Evolutionary conservation across 1,140 invertebrate species (phyloP).

Genomic region (Cydia pomonella): DNA sequence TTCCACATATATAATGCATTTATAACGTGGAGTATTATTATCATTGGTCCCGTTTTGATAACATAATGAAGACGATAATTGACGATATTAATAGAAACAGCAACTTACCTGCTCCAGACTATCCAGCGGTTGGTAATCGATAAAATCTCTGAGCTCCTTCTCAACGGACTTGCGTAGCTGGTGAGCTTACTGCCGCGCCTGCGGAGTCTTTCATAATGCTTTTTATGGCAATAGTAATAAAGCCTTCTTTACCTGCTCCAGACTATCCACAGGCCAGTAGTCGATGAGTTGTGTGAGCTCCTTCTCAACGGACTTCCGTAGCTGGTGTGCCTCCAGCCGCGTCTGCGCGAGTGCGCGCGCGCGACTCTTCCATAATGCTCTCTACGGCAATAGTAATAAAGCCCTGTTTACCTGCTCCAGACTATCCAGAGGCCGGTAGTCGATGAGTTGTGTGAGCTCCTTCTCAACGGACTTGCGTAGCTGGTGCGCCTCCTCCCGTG

Average conservation of each 20-base stretch:
- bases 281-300: slow-evolving; percentile 82
- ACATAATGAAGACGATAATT: no score
- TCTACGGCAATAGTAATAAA: no score
- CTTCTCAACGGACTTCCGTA: slow-evolving; percentile 79
- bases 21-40: no score
- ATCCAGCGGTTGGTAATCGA: no score
- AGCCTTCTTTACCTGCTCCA: slow-evolving; percentile 61
- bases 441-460: slow-evolving; percentile 82
- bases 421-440: slow-evolving; percentile 72
- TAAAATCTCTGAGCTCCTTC: no score
- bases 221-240: no score
- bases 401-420: slow-evolving; percentile 63
- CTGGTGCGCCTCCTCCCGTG: slow-evolving; percentile 83
- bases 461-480: slow-evolving; percentile 82
- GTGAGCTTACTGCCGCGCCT: no score
- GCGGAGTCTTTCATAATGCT: not conserved
- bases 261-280: slow-evolving; percentile 67
- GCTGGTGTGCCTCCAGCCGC: slow-evolving; percentile 47
- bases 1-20: no score
- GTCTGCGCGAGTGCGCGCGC: slow-evolving; percentile 72
- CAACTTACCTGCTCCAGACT: no score
- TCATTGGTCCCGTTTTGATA: no score
- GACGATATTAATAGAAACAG: no score
- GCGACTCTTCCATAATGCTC: slow-evolving; percentile 37
- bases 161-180: no score